These are phyloP conservation scores for Tenthredo amoena DNA, from an alignment of 2,888 invertebrate species.

Conservation along the genomic window DNA sequence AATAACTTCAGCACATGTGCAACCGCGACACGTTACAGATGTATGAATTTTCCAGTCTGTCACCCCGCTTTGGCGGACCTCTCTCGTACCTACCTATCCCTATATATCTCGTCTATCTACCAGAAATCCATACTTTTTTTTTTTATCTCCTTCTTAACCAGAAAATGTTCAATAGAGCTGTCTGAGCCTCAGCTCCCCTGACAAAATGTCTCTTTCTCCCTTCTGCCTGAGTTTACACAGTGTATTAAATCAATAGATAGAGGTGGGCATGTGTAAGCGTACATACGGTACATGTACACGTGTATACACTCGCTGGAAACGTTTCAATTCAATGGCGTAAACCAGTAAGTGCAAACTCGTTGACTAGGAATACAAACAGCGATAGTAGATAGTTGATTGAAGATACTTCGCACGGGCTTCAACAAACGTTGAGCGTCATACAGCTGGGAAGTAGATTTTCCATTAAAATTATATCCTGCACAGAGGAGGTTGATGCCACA, in stretches of 20 bases:
- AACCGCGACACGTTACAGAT: conserved; percentile 22
- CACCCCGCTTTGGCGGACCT: conserved; percentile 30
- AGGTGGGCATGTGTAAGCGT: not conserved
- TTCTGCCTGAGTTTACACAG: not conserved
- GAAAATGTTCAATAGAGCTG: conserved; percentile 23
- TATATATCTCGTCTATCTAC: not conserved
- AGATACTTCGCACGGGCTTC: not conserved
- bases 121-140: not conserved
- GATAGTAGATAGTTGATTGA: conserved; percentile 28
- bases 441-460: not conserved
- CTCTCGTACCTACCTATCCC: not conserved
- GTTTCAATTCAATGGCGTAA: conserved; percentile 19
- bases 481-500: not conserved
- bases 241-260: conserved; percentile 8
- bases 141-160: not conserved
- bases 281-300: not conserved
- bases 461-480: not conserved
- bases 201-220: not conserved
- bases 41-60: conserved; percentile 49
- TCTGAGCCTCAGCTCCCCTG: conserved; percentile 7
- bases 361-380: conserved; percentile 21
- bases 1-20: conserved; percentile 34
- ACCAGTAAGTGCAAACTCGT: conserved; percentile 33
- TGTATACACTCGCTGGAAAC: not conserved
- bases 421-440: not conserved